A percentile compares a stretch with the other conserved stretches of the same genome.
Evolutionary conservation across 1,140 invertebrate species (phyloP).

Genomic region (Cydia amplana): DNA sequence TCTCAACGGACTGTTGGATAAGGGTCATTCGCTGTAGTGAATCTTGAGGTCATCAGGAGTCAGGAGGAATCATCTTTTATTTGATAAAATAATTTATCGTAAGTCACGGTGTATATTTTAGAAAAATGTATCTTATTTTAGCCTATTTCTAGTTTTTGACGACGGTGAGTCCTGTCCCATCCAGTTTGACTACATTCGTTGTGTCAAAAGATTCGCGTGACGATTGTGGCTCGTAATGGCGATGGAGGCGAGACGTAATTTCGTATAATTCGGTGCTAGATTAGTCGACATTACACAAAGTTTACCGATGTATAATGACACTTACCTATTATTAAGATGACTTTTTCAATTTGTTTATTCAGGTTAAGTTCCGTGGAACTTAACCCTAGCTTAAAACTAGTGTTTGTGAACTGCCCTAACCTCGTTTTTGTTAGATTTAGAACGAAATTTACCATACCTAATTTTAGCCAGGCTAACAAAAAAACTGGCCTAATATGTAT

Average conservation of each 20-base stretch:
- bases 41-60: too few relatives aligned
- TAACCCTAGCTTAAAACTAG: background rate
- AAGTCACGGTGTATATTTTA: too few relatives aligned
- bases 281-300: constrained; percentile 42
- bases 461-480: too few relatives aligned
- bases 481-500: too few relatives aligned
- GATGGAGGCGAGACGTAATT: constrained; percentile 45
- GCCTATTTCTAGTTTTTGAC: background rate
- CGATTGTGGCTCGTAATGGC: constrained; percentile 39
- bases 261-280: constrained; percentile 51
- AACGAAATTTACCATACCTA: too few relatives aligned
- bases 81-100: too few relatives aligned
- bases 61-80: too few relatives aligned
- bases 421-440: background rate
- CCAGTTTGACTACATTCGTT: background rate
- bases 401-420: too few relatives aligned
- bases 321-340: background rate
- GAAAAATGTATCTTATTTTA: too few relatives aligned
- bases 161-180: background rate
- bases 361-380: background rate
- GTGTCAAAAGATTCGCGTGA: constrained; percentile 43
- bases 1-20: too few relatives aligned
- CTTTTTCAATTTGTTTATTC: background rate
- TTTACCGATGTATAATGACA: constrained; percentile 38
- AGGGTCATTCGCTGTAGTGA: too few relatives aligned